Evolutionary conservation across 2,113 vertebrate species (phyloP), one percentile per base, ranked within the genome.

Genomic region (Colaptes auratus): DNA sequence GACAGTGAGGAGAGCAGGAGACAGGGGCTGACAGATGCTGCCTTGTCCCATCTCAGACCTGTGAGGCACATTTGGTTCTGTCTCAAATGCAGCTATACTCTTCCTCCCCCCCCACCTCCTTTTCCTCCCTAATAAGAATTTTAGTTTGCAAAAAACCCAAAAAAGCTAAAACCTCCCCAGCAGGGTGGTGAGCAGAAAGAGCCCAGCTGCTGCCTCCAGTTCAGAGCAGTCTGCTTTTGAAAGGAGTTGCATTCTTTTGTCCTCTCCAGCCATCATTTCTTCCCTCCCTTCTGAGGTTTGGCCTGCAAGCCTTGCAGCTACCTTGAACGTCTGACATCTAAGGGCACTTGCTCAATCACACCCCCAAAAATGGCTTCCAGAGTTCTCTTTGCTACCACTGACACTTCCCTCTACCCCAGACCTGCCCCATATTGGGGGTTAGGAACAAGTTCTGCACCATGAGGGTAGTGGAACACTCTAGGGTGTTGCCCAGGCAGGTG

Each of bases 21-120:
- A 94, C 89, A 95, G 80, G 0, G 10, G 84, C 83, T 94, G 87
- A 85, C 83, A 92, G 91, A 94, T 89, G 78, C 84, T 85, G 71
- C 63, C 71, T 82, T 89, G 67, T 91, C 94, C 91, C 53, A 60
- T 82, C 84, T 88, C 89, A 82, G 89, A 93, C 65, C 67, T 64
- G 36, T 50, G 71, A 93, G 89, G 90, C 75, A 82, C 33, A 35
- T 85, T 89, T 95, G 66, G 4, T 87, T 95, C 82, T 60, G 46
- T 91, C 92, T 85, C 53, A 82, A 92, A 85, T 9, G 31, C 31
- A 76, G 87, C 75, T 76, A n/a, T n/a, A n/a, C n/a, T n/a, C n/a
- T n/a, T n/a, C n/a, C n/a, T n/a, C n/a, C n/a, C n/a, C 11, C n/a
- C 21, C 4, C 15, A 36, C 36, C 28, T 20, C 21, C 48, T 20